Evolutionary conservation across 1,140 invertebrate genomes (phyloP).

Genomic region (Yoshiicerus persimilis): DNA sequence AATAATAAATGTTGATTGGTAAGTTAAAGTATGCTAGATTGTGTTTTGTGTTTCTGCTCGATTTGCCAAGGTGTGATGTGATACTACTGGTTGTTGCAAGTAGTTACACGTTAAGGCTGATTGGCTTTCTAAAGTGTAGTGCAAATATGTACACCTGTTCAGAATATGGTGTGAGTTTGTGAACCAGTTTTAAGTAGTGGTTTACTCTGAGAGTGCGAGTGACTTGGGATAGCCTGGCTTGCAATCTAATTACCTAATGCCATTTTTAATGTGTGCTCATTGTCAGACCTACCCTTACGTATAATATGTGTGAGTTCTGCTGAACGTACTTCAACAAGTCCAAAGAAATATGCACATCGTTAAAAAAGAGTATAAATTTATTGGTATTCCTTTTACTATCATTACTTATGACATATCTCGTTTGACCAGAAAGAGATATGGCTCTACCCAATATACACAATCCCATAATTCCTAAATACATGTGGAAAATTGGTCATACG

Average conservation of each 20-base stretch:
- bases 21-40: background rate
- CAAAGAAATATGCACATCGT: no score
- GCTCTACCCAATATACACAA: no score
- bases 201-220: background rate
- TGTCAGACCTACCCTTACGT: no score
- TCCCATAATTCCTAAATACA: no score
- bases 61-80: background rate
- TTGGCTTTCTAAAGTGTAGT: background rate
- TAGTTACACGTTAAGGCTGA: background rate
- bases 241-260: background rate
- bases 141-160: background rate
- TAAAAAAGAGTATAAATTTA: no score
- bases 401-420: no score
- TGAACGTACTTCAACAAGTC: no score
- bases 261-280: background rate
- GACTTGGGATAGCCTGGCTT: no score
- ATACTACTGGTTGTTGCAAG: conserved; percentile 3
- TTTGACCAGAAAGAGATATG: no score
- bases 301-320: no score
- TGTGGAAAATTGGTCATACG: no score
- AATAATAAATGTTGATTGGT: background rate
- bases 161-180: background rate
- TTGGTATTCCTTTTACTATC: no score
- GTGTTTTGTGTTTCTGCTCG: background rate
- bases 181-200: background rate